phyloP scores from a whole-genome alignment of 2,888 invertebrate species.

The Blomia tropicalis region DNA sequence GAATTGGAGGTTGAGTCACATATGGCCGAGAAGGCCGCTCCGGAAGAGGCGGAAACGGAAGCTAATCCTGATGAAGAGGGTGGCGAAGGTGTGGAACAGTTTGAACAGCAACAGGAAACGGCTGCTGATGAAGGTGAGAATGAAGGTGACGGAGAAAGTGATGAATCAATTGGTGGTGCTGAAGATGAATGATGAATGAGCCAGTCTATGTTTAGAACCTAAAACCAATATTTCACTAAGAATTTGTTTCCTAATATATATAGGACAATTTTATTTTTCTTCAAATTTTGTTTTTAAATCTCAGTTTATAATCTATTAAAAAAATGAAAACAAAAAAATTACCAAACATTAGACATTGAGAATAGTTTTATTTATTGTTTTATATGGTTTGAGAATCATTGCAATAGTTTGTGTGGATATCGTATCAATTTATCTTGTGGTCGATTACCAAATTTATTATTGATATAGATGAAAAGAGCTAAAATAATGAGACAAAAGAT shows the following conservation, averaged over 20 bases:
- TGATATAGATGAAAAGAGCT: not conserved
- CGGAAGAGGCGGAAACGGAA: not conserved
- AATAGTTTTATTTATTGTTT: too few species aligned
- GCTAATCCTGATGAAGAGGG: not conserved
- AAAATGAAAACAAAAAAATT: too few species aligned
- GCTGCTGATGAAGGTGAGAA: not conserved
- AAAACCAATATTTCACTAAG: too few species aligned
- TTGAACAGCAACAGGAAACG: too few species aligned
- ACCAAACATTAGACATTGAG: too few species aligned
- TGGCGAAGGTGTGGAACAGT: not conserved
- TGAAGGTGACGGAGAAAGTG: not conserved
- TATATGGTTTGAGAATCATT: too few species aligned
- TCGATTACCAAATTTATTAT: slow-evolving; percentile 4
- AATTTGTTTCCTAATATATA: not conserved
- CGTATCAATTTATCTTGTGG: too few species aligned
- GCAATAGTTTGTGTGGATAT: too few species aligned
- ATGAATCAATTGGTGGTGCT: not conserved
- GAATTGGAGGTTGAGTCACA: not conserved
- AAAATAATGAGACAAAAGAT: not conserved
- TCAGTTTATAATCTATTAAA: not conserved
- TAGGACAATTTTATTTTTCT: not conserved
- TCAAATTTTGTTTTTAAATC: not conserved
- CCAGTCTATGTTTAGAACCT: not conserved
- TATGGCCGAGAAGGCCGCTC: not conserved
- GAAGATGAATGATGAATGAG: too few species aligned